Evolutionary conservation across 2,888 invertebrate genomes (phyloP).

Genomic region (Mycalesis mineus): DNA sequence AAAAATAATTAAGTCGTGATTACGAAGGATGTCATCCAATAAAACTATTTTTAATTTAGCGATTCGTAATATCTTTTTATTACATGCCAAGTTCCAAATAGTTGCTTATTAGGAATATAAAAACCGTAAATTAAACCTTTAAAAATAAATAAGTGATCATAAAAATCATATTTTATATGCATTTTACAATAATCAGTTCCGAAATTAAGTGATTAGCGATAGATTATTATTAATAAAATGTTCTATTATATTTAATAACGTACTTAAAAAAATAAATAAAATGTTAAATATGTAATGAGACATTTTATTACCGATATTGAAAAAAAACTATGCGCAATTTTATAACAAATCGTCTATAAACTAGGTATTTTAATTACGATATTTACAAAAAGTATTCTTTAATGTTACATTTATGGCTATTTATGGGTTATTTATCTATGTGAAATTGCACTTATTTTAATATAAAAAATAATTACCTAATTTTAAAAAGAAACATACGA

Average conservation of each 20-base stretch:
- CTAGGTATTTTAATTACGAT: conserved; percentile 14
- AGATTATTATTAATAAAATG: conserved; percentile 23
- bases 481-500: conserved; percentile 4
- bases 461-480: conserved; percentile 11
- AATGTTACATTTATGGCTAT: conserved; percentile 21
- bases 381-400: conserved; percentile 21
- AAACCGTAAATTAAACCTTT: conserved; percentile 11
- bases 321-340: conserved; percentile 20
- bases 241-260: conserved; percentile 24
- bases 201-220: conserved; percentile 24
- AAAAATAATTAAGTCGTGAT: not conserved
- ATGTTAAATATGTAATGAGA: conserved; percentile 17
- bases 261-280: conserved; percentile 26
- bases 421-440: conserved; percentile 1
- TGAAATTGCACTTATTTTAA: conserved; percentile 28
- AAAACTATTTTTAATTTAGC: conserved; percentile 6
- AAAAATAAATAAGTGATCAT: conserved; percentile 18
- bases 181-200: conserved; percentile 19
- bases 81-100: conserved; percentile 1
- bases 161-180: conserved; percentile 25
- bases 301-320: conserved; percentile 20
- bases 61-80: conserved; percentile 9
- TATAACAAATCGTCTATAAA: conserved; percentile 25
- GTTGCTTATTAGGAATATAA: conserved; percentile 10
- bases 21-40: conserved; percentile 1